Percentiles rank a stretch among this genome's conserved stretches.
These are phyloP conservation scores for Caenorhabditis uteleia DNA, from an alignment of 2,888 invertebrate species.

Conservation along the genomic window DNA sequence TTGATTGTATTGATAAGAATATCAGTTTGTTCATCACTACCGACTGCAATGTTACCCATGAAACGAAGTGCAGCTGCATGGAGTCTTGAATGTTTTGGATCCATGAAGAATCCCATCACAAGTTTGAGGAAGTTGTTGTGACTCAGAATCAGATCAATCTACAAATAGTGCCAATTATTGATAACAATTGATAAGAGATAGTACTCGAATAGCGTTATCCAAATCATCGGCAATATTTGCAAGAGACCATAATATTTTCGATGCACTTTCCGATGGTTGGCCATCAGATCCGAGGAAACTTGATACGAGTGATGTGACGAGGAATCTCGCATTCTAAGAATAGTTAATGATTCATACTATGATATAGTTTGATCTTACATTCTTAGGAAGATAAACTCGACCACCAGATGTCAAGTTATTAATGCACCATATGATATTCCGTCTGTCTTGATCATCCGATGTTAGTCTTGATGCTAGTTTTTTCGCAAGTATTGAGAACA, in stretches of 20 bases:
- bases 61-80: conserved; percentile 35
- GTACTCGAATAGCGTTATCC: too few relatives aligned
- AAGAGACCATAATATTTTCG: conserved; percentile 38
- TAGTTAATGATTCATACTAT: too few relatives aligned
- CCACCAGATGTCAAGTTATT: conserved; percentile 41
- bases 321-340: too few relatives aligned
- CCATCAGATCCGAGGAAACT: conserved; percentile 4
- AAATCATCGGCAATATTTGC: conserved; percentile 40
- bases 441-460: neutral
- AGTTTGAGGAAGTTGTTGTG: neutral
- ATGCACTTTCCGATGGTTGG: conserved; percentile 4
- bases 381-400: conserved; percentile 5
- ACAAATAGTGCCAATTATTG: too few relatives aligned
- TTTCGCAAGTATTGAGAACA: conserved; percentile 5
- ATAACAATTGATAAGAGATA: too few relatives aligned
- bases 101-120: conserved; percentile 1
- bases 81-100: conserved; percentile 2
- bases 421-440: conserved; percentile 36
- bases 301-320: conserved; percentile 11
- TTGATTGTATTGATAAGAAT: conserved; percentile 9
- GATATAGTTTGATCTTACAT: too few relatives aligned
- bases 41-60: conserved; percentile 49
- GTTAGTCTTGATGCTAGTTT: neutral
- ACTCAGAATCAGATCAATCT: conserved; percentile 6
- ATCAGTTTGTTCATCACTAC: conserved; percentile 39